Evolutionary conservation across 2,888 invertebrate genomes (phyloP).

Genomic region (Dicranocentrus wangi): DNA sequence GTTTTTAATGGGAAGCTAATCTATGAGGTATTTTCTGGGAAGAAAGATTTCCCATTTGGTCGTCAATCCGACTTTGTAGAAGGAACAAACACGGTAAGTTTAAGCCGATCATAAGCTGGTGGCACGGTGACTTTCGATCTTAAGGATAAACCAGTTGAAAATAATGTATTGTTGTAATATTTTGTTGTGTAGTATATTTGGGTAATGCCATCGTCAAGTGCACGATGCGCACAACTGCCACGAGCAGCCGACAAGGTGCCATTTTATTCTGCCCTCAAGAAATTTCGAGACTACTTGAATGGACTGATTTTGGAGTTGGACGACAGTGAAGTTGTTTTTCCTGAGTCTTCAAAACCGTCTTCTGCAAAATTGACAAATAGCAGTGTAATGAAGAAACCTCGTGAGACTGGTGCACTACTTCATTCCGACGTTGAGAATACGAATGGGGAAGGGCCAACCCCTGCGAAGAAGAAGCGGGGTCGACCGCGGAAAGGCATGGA

Average conservation of each 20-base stretch:
- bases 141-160: no score
- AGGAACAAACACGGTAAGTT: conserved; percentile 93
- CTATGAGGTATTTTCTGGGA: conserved; percentile 97
- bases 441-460: conserved; percentile 73
- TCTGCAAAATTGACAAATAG: conserved; percentile 30
- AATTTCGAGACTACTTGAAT: conserved; percentile 94
- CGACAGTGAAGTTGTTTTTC: conserved; percentile 90
- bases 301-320: conserved; percentile 89
- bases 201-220: conserved; percentile 99
- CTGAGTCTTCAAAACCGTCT: conserved; percentile 75
- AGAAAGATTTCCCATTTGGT: conserved; percentile 97
- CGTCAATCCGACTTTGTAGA: conserved; percentile 94
- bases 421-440: conserved; percentile 56
- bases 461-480: conserved; percentile 90
- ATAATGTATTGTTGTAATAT: no score
- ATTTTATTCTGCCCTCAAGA: conserved; percentile 95
- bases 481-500: conserved; percentile 75
- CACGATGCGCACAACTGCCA: conserved; percentile 97
- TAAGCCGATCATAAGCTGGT: no score
- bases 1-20: conserved; percentile 99
- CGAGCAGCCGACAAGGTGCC: conserved; percentile 98
- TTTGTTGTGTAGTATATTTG: conserved; percentile 91
- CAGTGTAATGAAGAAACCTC: conserved; percentile 50
- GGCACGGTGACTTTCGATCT: conserved; percentile 13
- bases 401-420: conserved; percentile 53